Base-by-base conservation (phyloP, 2,888 invertebrate genomes). In the Agrenia bidenticulata region DNA sequence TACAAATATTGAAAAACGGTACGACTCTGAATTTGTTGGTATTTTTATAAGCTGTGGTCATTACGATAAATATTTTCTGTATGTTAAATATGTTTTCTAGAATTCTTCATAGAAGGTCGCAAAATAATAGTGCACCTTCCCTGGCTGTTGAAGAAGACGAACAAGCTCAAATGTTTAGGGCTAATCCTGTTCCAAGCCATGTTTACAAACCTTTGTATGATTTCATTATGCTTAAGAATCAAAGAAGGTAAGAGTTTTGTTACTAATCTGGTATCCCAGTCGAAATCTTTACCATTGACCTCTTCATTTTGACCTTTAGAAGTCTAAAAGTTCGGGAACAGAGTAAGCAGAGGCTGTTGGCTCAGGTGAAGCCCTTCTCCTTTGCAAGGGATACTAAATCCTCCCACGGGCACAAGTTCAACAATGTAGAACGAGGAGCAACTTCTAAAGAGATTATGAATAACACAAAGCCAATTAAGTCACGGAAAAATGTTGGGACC, bases 321-420 rank as follows among this genome's bases (percentile, higher is more conserved):
- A 72, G 72, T 39, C 63, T 68, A 21, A 59, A 66, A 42, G 66
- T 74, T 15, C 41, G 67, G 50, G 76, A 76, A 56, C 66, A 73
- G 64, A 74, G 74, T 54, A 76, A 76, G 45, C 72, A 69, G 37
- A 73, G 69, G 23, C 61, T 76, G 2, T 41, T 76, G 42, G 62
- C 76, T 13, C 76, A 76, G 66, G 69, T 76, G 19, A 76, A 74
- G 53, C 76, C 76, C 19, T 76, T 76, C 63, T 74, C 74, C 1
- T 76, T 76, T 49, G 62, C 51, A 49, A 64, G 66, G 39, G 61
- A 69, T 11, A 56, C 57, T 1, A 64, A 61, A 53, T 21, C 24
- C 17, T 27, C 53, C 21, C 21, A 11, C 21, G 60, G 50, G 50
- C 42, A 4, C 45, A 58, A 26, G 23, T 26, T 21, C 56, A 49